phyloP scores from a whole-genome alignment of 1,140 invertebrate species.

The Scaptomyza pallida region DNA sequence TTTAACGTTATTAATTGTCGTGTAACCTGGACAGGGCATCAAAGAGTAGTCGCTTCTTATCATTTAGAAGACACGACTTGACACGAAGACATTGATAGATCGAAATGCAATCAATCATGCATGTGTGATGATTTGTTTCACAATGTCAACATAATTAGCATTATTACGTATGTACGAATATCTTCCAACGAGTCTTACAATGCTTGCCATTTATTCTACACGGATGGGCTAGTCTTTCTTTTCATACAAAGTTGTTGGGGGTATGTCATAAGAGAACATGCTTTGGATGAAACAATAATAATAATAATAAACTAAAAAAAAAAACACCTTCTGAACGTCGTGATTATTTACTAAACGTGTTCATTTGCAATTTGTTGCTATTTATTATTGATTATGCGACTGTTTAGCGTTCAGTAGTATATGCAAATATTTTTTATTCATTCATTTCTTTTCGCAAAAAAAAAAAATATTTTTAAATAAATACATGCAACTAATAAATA shows the following conservation, averaged over 20 bases:
- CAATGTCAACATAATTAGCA: conserved; percentile 68
- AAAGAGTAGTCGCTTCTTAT: conserved; percentile 31
- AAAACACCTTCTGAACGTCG: conserved; percentile 21
- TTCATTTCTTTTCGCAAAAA: conserved; percentile 53
- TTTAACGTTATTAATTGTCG: conserved; percentile 58
- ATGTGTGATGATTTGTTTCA: conserved; percentile 44
- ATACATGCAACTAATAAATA: conserved; percentile 3
- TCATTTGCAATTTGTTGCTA: conserved; percentile 77
- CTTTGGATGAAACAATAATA: background rate
- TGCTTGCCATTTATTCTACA: conserved; percentile 2
- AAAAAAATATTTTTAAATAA: conserved; percentile 11
- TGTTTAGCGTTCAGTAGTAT: conserved; percentile 69
- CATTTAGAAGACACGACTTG: conserved; percentile 18
- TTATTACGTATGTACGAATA: conserved; percentile 41
- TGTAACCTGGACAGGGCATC: conserved; percentile 43
- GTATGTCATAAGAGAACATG: conserved; percentile 20
- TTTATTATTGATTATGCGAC: conserved; percentile 80
- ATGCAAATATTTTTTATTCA: conserved; percentile 80
- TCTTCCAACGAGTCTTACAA: background rate
- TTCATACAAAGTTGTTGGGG: background rate
- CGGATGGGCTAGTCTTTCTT: background rate
- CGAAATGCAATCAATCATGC: conserved; percentile 73
- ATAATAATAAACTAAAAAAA: no score
- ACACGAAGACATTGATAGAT: conserved; percentile 65
- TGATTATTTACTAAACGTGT: conserved; percentile 81